Evolutionary conservation across 2,888 invertebrate genomes (phyloP), one percentile per base, ranked within the genome.

Genomic region (Hypomecis atomaria): DNA sequence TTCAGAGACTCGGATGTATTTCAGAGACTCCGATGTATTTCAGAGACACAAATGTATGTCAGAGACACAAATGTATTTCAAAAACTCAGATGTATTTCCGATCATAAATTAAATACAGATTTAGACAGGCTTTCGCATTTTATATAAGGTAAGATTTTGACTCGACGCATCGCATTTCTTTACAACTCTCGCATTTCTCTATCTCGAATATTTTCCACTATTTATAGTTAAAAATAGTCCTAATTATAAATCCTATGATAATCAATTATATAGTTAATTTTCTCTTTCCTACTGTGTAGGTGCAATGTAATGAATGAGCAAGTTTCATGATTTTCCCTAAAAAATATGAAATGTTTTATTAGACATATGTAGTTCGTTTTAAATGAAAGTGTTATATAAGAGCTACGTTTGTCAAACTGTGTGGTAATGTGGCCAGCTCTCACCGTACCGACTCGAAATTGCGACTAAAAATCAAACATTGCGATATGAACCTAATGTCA

Each of bases 211-310:
- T 72, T 67, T 76, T 78, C 71, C 74, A 56, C 57, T 59, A 59
- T 64, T 56, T 60, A 62, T 71, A 73, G 66, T 72, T 66, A 71
- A 71, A 58, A 61, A 54, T 66, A 57, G 57, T 66, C 55, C 23
- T 63, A 64, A 56, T 66, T 74, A 71, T 68, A 61, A 64, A 67
- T 68, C 67, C 67, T 67, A 53, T 60, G 33, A 58, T 70, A 53
- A 64, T 68, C 60, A 65, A 64, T 65, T 44, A 61, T 59, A 69
- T 23, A 23, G 23, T 23, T 23, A 23, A 23, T 75, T 79, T 78
- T 72, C 63, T 76, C 75, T 81, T 78, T 81, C 84, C 86, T 84
- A 85, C 86, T 82, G 78, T 86, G 84, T 86, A 85, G 85, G 86
- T 77, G 61, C 72, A 36, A 38, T 33, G 23, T 13, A 48, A 42